Evolutionary conservation across 2,888 invertebrate genomes (phyloP).

Genomic region (Callyntrura guangdongensis): DNA sequence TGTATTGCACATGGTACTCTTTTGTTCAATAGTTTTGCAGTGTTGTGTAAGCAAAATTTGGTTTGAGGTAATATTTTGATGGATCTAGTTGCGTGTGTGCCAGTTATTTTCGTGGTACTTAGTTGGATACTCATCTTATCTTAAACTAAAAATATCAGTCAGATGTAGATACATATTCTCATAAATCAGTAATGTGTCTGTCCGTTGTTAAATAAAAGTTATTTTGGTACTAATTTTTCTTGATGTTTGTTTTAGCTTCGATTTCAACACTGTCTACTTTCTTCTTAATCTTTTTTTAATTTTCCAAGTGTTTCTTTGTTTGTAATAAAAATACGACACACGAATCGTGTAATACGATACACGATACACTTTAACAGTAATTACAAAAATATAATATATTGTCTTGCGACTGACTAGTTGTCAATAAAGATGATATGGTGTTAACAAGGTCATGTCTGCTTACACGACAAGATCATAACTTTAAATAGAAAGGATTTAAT

Average conservation of each 20-base stretch:
- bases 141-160: not conserved
- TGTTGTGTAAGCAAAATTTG: not conserved
- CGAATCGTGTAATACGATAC: no score
- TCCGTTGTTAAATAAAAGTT: not conserved
- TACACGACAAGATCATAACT: not conserved
- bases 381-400: no score
- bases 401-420: no score
- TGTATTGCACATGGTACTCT: not conserved
- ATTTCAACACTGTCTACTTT: not conserved
- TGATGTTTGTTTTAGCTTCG: no score
- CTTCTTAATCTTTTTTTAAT: not conserved
- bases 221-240: not conserved
- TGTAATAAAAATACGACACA: no score
- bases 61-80: not conserved
- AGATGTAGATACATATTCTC: not conserved
- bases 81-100: not conserved
- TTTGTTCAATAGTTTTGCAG: not conserved
- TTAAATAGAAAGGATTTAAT: not conserved
- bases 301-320: no score
- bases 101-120: not conserved
- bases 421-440: not conserved
- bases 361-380: no score
- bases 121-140: constrained; percentile 11
- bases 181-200: not conserved
- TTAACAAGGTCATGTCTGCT: not conserved